Evolutionary conservation across 2,888 invertebrate species (phyloP).

Genomic region (Epinotia bilunana): DNA sequence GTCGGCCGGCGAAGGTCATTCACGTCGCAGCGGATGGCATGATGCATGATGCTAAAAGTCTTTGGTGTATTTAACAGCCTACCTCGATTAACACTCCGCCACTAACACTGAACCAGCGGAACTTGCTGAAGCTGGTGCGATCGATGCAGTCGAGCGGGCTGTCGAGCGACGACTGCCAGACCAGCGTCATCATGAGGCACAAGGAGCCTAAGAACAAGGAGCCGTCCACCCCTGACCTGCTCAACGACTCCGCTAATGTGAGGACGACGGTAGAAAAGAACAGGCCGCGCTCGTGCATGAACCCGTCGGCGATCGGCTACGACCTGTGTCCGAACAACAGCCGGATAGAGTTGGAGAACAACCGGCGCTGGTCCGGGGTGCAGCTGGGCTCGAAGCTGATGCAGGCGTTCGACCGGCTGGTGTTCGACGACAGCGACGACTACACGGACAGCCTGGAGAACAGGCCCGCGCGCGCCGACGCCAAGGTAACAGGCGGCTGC

Average conservation of each 20-base stretch:
- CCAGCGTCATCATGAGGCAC: constrained; percentile 80
- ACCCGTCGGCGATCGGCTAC: constrained; percentile 79
- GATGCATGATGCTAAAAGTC: constrained; percentile 78
- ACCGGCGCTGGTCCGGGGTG: constrained; percentile 90
- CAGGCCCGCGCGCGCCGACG: constrained; percentile 81
- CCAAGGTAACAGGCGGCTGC: constrained; percentile 76
- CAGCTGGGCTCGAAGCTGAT: constrained; percentile 88
- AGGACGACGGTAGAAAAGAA: constrained; percentile 82
- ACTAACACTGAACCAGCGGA: constrained; percentile 85
- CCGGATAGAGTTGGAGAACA: constrained; percentile 76
- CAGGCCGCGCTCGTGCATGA: constrained; percentile 89
- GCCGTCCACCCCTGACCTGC: constrained; percentile 84
- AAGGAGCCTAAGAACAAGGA: constrained; percentile 80
- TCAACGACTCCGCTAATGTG: constrained; percentile 83
- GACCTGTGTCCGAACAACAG: constrained; percentile 81
- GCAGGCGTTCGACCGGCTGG: constrained; percentile 88
- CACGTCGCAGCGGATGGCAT: constrained; percentile 60
- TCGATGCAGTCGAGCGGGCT: constrained; percentile 84
- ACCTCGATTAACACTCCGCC: constrained; percentile 82
- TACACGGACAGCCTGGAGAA: constrained; percentile 90
- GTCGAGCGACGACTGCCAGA: constrained; percentile 83
- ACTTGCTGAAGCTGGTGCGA: constrained; percentile 83
- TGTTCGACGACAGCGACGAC: constrained; percentile 87
- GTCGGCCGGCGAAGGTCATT: constrained; percentile 52
- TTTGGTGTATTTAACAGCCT: constrained; percentile 84